A percentile compares a stretch with the other conserved stretches of the same genome.
These are phyloP conservation scores for Proteles cristata DNA, from an alignment of 2,113 vertebrate genomes.

Conservation along the genomic window DNA sequence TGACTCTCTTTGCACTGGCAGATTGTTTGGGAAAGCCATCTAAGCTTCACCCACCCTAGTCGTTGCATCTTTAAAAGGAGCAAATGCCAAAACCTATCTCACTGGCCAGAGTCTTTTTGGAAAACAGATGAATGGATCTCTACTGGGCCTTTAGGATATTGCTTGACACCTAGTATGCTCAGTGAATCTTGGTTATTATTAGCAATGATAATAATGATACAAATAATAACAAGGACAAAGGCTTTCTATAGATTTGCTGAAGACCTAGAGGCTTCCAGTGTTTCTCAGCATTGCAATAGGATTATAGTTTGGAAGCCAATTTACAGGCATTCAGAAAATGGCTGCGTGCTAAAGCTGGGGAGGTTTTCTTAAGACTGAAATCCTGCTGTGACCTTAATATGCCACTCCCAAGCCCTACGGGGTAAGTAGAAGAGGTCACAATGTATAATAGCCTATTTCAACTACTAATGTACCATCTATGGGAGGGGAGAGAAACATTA, in stretches of 20 bases:
- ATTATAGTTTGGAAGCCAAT: neutral
- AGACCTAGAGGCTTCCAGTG: neutral
- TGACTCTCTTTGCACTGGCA: accelerated
- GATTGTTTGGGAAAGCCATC: neutral
- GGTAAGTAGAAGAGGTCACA: neutral
- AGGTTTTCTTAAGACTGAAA: constrained; percentile 35
- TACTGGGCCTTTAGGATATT: neutral
- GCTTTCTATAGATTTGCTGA: neutral
- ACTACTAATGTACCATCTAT: neutral
- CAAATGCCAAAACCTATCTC: neutral
- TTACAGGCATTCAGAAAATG: neutral
- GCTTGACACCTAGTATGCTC: neutral
- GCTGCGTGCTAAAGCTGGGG: neutral
- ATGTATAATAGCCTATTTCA: neutral
- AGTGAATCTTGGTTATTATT: accelerated
- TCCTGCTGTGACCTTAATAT: neutral
- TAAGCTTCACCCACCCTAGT: neutral
- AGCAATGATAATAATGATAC: neutral
- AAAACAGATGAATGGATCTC: neutral
- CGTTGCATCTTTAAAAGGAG: neutral
- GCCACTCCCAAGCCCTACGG: neutral
- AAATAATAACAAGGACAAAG: neutral
- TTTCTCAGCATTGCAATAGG: neutral
- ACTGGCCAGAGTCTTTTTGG: too few species aligned
- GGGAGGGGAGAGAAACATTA: neutral